A percentile compares a stretch with the other conserved stretches of the same genome.
Evolutionary conservation across 2,888 invertebrate species (phyloP).

Genomic region (Hypomecis punctinalis): DNA sequence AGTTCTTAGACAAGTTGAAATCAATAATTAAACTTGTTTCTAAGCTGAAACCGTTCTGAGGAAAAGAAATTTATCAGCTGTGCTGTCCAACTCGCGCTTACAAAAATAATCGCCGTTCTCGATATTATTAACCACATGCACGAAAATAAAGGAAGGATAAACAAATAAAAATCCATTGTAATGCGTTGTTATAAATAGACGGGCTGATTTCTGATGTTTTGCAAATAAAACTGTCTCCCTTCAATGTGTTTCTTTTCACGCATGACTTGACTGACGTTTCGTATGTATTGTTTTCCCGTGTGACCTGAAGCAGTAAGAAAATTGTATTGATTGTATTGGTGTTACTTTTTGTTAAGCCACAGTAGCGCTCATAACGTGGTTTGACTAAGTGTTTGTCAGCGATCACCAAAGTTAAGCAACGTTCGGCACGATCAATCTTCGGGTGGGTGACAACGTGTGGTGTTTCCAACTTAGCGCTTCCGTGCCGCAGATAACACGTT

Average conservation of each 20-base stretch:
- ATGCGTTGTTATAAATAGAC: constrained; percentile 18
- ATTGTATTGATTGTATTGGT: neutral
- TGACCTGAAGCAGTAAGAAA: neutral
- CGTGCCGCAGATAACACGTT: too few relatives aligned
- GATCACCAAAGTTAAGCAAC: too few relatives aligned
- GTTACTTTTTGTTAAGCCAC: too few relatives aligned
- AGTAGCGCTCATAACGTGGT: too few relatives aligned
- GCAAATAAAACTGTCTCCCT: constrained; percentile 26
- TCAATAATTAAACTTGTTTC: too few relatives aligned
- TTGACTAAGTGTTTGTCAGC: too few relatives aligned
- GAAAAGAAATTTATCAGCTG: neutral
- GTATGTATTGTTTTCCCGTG: constrained; percentile 28
- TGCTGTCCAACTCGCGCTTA: neutral
- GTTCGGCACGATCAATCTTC: too few relatives aligned
- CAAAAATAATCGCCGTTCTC: constrained; percentile 6
- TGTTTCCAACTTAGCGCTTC: too few relatives aligned
- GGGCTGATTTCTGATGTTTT: constrained; percentile 3
- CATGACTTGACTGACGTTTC: constrained; percentile 21
- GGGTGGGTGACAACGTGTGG: too few relatives aligned
- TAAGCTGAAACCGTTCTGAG: too few relatives aligned
- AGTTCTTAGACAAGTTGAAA: too few relatives aligned
- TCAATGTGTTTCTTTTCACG: constrained; percentile 19
- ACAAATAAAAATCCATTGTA: constrained; percentile 19
- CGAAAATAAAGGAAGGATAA: constrained; percentile 22
- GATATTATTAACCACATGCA: constrained; percentile 18